These are phyloP conservation scores for Leptobrachium leishanense DNA, from an alignment of 2,113 vertebrate species.

Conservation along the genomic window DNA sequence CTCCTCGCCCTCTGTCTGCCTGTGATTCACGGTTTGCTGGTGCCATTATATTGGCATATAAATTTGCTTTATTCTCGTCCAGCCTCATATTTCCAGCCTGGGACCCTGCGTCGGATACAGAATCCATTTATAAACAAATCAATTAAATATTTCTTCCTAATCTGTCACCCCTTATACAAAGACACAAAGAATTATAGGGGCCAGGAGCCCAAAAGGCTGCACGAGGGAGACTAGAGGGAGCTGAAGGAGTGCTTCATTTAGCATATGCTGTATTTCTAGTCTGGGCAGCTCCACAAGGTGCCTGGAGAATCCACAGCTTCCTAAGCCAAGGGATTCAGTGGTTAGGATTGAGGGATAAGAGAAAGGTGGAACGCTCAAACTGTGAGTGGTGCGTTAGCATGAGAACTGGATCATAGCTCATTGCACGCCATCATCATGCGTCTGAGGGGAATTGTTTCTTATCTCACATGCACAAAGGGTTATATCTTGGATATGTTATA, in stretches of 20 bases:
- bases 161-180: constrained; percentile 54
- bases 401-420: neutral
- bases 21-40: constrained; percentile 58
- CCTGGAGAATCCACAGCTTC: constrained; percentile 18
- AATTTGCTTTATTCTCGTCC: constrained; percentile 58
- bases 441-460: neutral
- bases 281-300: neutral
- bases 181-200: constrained; percentile 53
- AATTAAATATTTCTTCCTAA: constrained; percentile 60
- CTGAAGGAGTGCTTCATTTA: neutral
- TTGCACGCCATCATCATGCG: neutral
- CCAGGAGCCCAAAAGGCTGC: constrained; percentile 15
- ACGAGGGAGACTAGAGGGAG: neutral
- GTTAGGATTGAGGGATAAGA: constrained; percentile 12
- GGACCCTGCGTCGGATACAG: constrained; percentile 55
- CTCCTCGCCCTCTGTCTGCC: neutral
- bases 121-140: constrained; percentile 60
- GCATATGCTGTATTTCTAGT: neutral
- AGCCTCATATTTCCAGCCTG: constrained; percentile 58
- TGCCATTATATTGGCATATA: constrained; percentile 57
- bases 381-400: neutral
- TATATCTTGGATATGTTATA: too few relatives aligned
- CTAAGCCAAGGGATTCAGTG: constrained; percentile 4
- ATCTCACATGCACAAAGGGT: too few relatives aligned
- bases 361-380: neutral